A percentile compares a stretch with the other conserved stretches of the same genome.
These are phyloP conservation scores for Sarotherodon lohbergeri DNA, from an alignment of 2,113 vertebrate species.

Conservation along the genomic window DNA sequence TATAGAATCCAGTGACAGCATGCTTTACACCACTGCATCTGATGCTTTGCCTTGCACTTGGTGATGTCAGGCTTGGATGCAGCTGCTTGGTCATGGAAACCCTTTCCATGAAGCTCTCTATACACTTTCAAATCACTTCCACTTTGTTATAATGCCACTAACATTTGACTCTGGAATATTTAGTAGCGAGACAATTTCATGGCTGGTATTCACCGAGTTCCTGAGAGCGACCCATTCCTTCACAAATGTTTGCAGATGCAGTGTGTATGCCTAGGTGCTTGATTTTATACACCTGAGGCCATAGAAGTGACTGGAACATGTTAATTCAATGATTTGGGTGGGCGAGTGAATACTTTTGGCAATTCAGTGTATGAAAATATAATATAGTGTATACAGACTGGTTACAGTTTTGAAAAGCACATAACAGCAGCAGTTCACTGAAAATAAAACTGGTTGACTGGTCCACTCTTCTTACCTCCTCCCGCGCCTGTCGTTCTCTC, in stretches of 20 bases:
- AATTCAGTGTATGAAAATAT: background rate
- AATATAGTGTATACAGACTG: background rate
- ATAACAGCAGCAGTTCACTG: background rate
- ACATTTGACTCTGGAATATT: too few relatives aligned
- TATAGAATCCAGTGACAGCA: background rate
- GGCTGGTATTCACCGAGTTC: too few relatives aligned
- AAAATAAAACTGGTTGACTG: background rate
- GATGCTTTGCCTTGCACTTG: background rate
- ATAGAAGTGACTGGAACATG: background rate
- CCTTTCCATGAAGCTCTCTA: too few relatives aligned
- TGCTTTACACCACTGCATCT: background rate
- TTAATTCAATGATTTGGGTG: background rate
- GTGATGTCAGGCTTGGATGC: background rate
- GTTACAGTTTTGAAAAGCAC: background rate
- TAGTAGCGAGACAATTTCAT: too few relatives aligned
- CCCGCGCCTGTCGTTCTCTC: conserved; percentile 82
- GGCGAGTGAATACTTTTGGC: background rate
- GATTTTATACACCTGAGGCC: background rate
- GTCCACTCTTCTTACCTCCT: conserved; percentile 78
- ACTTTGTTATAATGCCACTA: too few relatives aligned
- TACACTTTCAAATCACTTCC: too few relatives aligned
- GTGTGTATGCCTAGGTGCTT: background rate
- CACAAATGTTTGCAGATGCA: too few relatives aligned
- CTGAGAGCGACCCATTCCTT: too few relatives aligned
- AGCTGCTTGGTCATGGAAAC: too few relatives aligned